These are phyloP conservation scores for Sphaeramia orbicularis DNA, from an alignment of 2,797 vertebrate species.

Conservation along the genomic window DNA sequence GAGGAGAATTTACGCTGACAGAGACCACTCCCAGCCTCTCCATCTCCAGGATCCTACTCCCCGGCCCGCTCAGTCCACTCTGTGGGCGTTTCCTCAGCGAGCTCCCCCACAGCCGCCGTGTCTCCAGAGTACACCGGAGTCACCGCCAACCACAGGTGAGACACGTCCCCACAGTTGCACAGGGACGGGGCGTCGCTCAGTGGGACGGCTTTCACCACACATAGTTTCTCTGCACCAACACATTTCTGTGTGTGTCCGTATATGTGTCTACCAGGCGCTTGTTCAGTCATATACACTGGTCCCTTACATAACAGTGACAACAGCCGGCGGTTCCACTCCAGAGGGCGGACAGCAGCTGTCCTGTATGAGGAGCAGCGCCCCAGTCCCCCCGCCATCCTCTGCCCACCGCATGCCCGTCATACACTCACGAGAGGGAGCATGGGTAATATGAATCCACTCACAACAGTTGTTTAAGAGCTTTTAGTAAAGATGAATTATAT, in stretches of 20 bases:
- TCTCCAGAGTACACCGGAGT: slow-evolving; percentile 92
- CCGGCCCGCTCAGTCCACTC: slow-evolving; percentile 93
- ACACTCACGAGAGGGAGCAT: slow-evolving; percentile 95
- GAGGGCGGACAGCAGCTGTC: slow-evolving; percentile 93
- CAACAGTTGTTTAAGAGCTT: not conserved
- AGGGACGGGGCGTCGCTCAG: not conserved
- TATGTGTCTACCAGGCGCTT: slow-evolving; percentile 90
- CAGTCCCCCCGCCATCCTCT: slow-evolving; percentile 89
- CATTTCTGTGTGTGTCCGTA: slow-evolving; percentile 77
- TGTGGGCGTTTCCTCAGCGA: slow-evolving; percentile 87
- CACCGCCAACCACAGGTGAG: slow-evolving; percentile 89
- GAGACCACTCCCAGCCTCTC: slow-evolving; percentile 89
- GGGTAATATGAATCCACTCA: slow-evolving; percentile 83
- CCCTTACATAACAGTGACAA: slow-evolving; percentile 99
- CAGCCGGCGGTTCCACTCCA: slow-evolving; percentile 91
- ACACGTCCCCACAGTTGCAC: slow-evolving; percentile 20
- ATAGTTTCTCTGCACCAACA: slow-evolving; percentile 66
- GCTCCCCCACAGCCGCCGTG: slow-evolving; percentile 89
- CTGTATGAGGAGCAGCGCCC: slow-evolving; percentile 93
- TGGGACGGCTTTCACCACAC: slow-evolving; percentile 33
- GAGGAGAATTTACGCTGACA: slow-evolving; percentile 89
- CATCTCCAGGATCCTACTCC: slow-evolving; percentile 92
- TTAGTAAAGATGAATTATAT: not conserved
- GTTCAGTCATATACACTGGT: slow-evolving; percentile 99
- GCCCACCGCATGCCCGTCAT: slow-evolving; percentile 95